Conservation (phyloP, 2,888 invertebrate species). For the Leptogaster cylindrica region DNA sequence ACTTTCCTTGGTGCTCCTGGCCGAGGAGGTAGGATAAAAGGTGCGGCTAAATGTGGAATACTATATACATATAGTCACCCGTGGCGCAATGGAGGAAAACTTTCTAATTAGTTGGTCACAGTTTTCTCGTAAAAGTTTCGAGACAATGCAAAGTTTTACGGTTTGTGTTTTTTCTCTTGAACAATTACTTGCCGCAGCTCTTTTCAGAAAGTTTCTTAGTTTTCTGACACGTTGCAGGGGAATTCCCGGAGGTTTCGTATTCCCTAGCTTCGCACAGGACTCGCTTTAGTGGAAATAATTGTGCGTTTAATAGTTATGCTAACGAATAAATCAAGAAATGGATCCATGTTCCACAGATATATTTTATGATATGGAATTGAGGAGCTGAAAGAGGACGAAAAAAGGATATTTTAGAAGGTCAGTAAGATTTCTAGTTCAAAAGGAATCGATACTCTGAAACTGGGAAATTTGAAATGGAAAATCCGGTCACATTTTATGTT, state of each 20-base stretch:
- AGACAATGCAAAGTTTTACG: conserved; percentile 20
- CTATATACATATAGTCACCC: neutral
- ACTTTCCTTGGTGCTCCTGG: neutral
- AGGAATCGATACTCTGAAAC: too few species aligned
- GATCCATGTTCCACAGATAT: too few species aligned
- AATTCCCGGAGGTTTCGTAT: neutral
- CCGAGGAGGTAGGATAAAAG: neutral
- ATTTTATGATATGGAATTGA: too few species aligned
- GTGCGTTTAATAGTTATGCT: neutral
- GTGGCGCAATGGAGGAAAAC: neutral
- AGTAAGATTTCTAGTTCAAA: too few species aligned
- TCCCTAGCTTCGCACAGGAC: neutral
- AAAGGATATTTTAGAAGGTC: too few species aligned
- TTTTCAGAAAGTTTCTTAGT: neutral
- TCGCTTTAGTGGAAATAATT: neutral
- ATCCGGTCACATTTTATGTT: too few species aligned
- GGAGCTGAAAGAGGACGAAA: too few species aligned
- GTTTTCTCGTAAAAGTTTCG: conserved; percentile 23
- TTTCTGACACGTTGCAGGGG: conserved; percentile 10
- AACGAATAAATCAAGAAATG: too few species aligned
- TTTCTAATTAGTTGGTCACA: conserved; percentile 35
- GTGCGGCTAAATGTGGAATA: neutral
- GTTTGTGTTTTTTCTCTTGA: conserved; percentile 24
- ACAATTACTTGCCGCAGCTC: conserved; percentile 26
- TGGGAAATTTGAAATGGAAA: too few species aligned